phyloP scores from a whole-genome alignment of 2,113 vertebrate genomes.

The Platycercus adscitus region DNA sequence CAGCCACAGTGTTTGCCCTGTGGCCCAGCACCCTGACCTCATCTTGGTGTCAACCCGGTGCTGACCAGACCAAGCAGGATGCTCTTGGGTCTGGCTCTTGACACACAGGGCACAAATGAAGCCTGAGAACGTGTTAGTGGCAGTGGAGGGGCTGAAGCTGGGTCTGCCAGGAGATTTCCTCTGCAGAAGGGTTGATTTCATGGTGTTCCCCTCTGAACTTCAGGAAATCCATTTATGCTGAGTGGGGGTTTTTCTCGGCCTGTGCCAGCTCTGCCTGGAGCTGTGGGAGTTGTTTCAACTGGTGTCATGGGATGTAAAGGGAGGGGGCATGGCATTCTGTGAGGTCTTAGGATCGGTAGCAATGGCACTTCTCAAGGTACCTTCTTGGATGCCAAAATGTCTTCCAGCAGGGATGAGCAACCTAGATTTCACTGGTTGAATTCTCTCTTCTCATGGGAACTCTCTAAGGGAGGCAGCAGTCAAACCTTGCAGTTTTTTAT shows the following conservation, averaged over 20 bases:
- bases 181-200: background rate
- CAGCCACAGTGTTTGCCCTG: background rate
- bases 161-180: background rate
- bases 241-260: background rate
- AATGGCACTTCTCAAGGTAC: background rate
- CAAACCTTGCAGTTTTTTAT: conserved; percentile 20
- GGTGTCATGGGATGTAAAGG: background rate
- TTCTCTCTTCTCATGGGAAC: background rate
- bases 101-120: background rate
- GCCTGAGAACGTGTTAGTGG: background rate
- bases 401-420: background rate
- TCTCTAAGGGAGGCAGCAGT: background rate
- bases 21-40: conserved; percentile 25
- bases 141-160: background rate
- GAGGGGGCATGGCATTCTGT: background rate
- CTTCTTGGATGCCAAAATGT: background rate
- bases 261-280: background rate
- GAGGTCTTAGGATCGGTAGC: background rate
- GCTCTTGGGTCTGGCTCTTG: background rate
- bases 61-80: background rate
- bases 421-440: background rate
- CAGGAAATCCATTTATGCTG: background rate
- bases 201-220: background rate
- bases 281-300: background rate
- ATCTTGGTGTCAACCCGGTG: background rate